Evolutionary conservation across 2,888 invertebrate genomes (phyloP).

Genomic region (Cheilosia scutellata): DNA sequence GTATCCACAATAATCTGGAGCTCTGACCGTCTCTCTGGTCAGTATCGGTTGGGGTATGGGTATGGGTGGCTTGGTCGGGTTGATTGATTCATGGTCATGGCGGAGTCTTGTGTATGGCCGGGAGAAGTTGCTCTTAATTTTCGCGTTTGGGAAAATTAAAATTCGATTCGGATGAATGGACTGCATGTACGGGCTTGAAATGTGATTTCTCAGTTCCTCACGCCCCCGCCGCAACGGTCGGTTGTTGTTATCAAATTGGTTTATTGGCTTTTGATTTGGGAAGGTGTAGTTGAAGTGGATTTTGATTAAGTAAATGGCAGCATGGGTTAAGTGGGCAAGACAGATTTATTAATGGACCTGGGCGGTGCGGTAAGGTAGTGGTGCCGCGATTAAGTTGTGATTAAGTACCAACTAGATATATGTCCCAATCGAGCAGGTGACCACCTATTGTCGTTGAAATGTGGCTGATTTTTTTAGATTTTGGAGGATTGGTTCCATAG

Average conservation of each 20-base stretch:
- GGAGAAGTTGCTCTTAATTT: slow-evolving; percentile 38
- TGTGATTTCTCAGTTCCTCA: background rate
- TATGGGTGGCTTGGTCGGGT: slow-evolving; percentile 28
- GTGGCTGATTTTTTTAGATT: too few relatives aligned
- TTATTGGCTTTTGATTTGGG: slow-evolving; percentile 38
- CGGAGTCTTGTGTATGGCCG: slow-evolving; percentile 12
- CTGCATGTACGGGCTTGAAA: slow-evolving; percentile 1
- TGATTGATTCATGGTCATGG: slow-evolving; percentile 56
- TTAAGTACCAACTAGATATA: background rate
- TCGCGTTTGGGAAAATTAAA: slow-evolving; percentile 33
- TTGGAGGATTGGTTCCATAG: too few relatives aligned
- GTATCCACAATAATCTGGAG: slow-evolving; percentile 20
- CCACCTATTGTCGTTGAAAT: too few relatives aligned
- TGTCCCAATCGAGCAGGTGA: too few relatives aligned
- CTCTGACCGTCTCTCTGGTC: background rate
- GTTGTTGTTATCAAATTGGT: slow-evolving; percentile 26
- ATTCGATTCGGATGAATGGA: slow-evolving; percentile 32
- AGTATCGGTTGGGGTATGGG: slow-evolving; percentile 8
- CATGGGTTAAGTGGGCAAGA: slow-evolving; percentile 17
- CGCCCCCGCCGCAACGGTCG: background rate
- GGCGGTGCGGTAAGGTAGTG: background rate
- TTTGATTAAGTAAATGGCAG: slow-evolving; percentile 9
- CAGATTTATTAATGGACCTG: background rate
- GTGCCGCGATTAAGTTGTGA: background rate
- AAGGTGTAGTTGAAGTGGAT: slow-evolving; percentile 8